Base-by-base conservation (phyloP, 2,797 vertebrate genomes). In the Enteromius afrohamiltoni region DNA sequence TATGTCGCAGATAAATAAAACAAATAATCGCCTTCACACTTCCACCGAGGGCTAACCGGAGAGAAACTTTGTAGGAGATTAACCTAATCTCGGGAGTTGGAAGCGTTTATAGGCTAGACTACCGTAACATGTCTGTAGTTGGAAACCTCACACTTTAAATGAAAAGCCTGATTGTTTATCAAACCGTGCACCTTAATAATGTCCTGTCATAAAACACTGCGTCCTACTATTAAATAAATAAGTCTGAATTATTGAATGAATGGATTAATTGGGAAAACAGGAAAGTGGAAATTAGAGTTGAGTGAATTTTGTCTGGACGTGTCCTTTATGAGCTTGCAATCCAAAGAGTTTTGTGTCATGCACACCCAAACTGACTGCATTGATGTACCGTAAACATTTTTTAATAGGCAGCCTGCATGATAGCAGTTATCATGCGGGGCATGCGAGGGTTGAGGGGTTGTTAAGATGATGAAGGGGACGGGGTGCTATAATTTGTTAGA, bases 401-500 rank as follows among this genome's bases (percentile, higher is more conserved):
- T 19, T 23, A 49, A 55, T 37, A 29, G 9, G 47, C 29, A 23
- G 42, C 3, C 65, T 80, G 29, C 67, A n/a, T 58, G 69, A 82
- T 67, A 40, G n/a, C 47, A n/a, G 51, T 77, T 84, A 67, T 82
- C 45, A 75, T 69, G 67, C 58, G 74, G 75, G 74, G 69, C 75
- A 53, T 70, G 34, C 13, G n/a, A 53, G 45, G 37, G 71, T 14
- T 51, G 73, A 85, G 80, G 49, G 42, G 40, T 19, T 76, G 67
- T 71, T 82, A 42, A 86, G 23, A 82, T 80, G 84, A 83, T 82
- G 65, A 83, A 83, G 71, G 49, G 83, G 49, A 75, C 37, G 40
- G 64, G 83, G 58, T 88, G 90, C 87, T 90, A 89, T 93, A 85
- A 95, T 94, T 95, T 93, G 92, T 91, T 93, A 93, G 89, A 89